phyloP scores from a whole-genome alignment of 1,140 invertebrate species.

The Hylaeus volcanicus region DNA sequence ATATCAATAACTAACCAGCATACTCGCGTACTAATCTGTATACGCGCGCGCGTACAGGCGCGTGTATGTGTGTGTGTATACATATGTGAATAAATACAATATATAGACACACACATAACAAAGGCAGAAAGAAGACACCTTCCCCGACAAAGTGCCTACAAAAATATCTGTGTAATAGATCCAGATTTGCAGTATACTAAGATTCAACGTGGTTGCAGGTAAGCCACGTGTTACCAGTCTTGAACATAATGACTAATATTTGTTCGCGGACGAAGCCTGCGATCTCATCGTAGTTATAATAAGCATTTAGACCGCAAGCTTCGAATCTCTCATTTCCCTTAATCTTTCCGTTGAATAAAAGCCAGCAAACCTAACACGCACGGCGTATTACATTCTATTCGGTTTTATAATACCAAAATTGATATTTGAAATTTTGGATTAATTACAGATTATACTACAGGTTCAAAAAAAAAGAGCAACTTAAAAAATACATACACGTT shows the following conservation, averaged over 20 bases:
- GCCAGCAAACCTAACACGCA: background rate
- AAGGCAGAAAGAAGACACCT: conserved; percentile 74
- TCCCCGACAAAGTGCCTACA: conserved; percentile 74
- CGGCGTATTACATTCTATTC: background rate
- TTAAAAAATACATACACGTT: conserved; percentile 5
- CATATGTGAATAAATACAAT: background rate
- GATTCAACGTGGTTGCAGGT: conserved; percentile 50
- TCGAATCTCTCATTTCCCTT: background rate
- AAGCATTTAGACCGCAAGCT: background rate
- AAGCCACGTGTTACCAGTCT: conserved; percentile 63
- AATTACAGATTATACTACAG: background rate
- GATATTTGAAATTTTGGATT: background rate
- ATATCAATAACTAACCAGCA: background rate
- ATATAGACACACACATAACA: conserved; percentile 21
- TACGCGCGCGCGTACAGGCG: background rate
- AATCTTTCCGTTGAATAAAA: conserved; percentile 20
- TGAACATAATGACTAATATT: conserved; percentile 69
- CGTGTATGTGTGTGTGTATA: background rate
- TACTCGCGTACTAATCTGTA: conserved; percentile 6
- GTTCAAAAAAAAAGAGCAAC: conserved; percentile 17
- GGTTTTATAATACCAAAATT: background rate
- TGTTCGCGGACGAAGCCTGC: conserved; percentile 52
- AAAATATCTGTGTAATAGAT: conserved; percentile 76
- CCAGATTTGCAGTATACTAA: conserved; percentile 70
- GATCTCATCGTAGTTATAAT: conserved; percentile 38